These are phyloP conservation scores for Chirona hameri DNA, from an alignment of 2,888 invertebrate genomes.

Conservation along the genomic window DNA sequence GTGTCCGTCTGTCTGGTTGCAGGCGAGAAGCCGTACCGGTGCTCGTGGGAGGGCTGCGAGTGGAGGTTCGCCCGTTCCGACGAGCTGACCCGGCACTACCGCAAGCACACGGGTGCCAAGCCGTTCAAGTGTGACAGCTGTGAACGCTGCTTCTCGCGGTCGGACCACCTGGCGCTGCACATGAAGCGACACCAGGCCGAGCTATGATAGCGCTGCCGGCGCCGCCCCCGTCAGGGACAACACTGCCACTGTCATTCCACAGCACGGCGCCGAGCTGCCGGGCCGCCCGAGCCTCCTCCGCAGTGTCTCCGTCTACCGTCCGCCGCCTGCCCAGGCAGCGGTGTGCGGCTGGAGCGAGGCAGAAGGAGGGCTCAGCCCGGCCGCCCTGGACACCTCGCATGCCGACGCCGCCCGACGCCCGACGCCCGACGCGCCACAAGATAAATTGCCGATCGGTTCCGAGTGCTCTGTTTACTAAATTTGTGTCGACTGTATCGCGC, in stretches of 20 bases:
- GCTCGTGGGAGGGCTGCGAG: conserved; percentile 95
- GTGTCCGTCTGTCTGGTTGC: conserved; percentile 42
- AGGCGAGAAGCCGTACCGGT: conserved; percentile 98
- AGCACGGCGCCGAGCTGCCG: not conserved
- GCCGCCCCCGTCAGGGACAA: not conserved
- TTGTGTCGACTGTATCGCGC: not conserved
- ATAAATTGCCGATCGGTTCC: not conserved
- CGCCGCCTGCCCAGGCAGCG: no score
- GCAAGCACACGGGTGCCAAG: conserved; percentile 95
- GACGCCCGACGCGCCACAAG: no score
- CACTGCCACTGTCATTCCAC: conserved; percentile 28
- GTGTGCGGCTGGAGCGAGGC: not conserved
- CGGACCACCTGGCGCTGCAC: conserved; percentile 92
- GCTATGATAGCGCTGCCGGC: conserved; percentile 1
- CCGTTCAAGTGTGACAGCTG: conserved; percentile 96
- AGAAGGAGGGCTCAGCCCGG: not conserved
- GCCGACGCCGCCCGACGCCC: not conserved
- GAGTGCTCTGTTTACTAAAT: not conserved
- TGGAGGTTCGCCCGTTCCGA: conserved; percentile 96
- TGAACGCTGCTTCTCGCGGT: conserved; percentile 93
- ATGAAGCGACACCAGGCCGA: conserved; percentile 75
- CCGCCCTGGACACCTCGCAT: not conserved
- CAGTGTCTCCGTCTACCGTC: no score
- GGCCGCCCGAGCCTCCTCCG: not conserved
- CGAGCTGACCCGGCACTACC: conserved; percentile 91